Conservation (phyloP, 2,797 vertebrate species). For the Anolis apletophallus region DNA sequence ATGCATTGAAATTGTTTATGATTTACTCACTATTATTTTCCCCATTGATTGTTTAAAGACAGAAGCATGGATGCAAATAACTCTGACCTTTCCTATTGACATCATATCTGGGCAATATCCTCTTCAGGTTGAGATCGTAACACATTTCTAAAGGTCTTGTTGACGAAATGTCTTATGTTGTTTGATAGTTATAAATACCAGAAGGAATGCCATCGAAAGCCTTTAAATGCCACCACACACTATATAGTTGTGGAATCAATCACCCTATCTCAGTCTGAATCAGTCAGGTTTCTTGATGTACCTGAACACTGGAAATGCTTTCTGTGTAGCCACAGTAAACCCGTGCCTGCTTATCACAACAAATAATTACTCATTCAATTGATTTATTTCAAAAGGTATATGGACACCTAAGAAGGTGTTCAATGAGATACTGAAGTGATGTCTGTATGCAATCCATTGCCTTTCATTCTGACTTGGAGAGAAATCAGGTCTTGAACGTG, state of each 20-base stretch:
- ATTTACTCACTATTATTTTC: background rate
- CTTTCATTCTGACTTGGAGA: background rate
- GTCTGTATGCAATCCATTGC: background rate
- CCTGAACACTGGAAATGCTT: background rate
- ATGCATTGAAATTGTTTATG: background rate
- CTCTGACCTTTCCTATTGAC: background rate
- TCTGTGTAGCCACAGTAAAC: background rate
- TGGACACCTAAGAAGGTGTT: background rate
- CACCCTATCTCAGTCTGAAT: background rate
- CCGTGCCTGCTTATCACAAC: background rate
- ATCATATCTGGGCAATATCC: background rate
- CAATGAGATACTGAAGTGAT: background rate
- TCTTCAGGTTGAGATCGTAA: constrained; percentile 14
- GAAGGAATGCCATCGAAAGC: background rate
- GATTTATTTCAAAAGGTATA: background rate
- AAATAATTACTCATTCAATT: background rate
- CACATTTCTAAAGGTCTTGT: constrained; percentile 15
- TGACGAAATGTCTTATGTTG: constrained; percentile 18
- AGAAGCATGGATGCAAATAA: background rate
- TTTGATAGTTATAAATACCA: constrained; percentile 20
- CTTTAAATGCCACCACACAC: background rate
- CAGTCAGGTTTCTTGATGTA: background rate
- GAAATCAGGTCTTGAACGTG: too few species aligned
- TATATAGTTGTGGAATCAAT: background rate
- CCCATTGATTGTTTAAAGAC: background rate